Percentiles rank a stretch among this genome's conserved stretches.
phyloP scores from a whole-genome alignment of 2,797 vertebrate genomes.

The Gymnopithys bicolor region DNA sequence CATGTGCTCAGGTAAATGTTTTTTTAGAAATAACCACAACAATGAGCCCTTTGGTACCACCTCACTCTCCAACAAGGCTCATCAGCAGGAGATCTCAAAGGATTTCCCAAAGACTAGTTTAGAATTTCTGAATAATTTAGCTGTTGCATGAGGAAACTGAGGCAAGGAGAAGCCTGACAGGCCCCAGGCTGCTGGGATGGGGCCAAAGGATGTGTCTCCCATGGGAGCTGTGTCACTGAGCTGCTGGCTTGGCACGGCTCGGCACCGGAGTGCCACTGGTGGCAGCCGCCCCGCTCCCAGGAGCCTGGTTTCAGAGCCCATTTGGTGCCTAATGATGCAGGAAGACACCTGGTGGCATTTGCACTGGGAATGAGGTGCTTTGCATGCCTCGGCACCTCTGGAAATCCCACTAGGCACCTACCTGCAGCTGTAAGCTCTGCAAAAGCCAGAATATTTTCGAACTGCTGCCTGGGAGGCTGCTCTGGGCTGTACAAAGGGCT shows the following conservation, averaged over 20 bases:
- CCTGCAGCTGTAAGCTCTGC: not conserved
- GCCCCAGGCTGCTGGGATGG: fast-evolving
- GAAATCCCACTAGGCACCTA: not conserved
- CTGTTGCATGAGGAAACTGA: not conserved
- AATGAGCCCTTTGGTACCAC: not conserved
- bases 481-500: not conserved
- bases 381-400: slow-evolving; percentile 23
- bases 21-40: not conserved
- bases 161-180: not conserved
- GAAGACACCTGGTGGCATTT: slow-evolving; percentile 57
- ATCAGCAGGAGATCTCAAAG: not conserved
- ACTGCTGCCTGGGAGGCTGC: not conserved
- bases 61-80: fast-evolving
- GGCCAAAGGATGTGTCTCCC: not conserved
- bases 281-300: not conserved
- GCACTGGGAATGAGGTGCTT: slow-evolving; percentile 47
- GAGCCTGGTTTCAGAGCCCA: slow-evolving; percentile 14
- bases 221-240: fast-evolving
- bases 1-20: not conserved
- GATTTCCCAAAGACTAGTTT: not conserved
- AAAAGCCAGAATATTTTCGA: not conserved
- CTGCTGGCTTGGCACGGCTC: fast-evolving
- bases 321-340: slow-evolving; percentile 56
- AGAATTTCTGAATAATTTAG: not conserved
- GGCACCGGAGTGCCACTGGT: fast-evolving